Evolutionary conservation across 30 jellyfish, hydroid and myxozoan genomes (phyloP), one percentile per base, ranked within the genome.

Genomic region (Cassiopea andromeda): DNA sequence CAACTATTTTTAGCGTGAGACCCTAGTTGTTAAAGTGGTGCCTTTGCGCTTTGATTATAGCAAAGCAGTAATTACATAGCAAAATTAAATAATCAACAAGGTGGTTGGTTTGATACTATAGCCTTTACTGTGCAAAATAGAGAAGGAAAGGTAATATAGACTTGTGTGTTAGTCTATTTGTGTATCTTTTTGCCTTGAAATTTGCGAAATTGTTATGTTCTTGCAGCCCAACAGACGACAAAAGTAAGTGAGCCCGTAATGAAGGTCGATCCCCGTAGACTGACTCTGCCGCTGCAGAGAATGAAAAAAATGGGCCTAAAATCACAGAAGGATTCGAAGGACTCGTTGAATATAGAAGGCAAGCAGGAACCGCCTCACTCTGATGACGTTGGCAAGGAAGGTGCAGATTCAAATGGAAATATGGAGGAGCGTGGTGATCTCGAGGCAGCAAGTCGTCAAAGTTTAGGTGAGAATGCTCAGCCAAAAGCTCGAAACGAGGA

Each of bases 191-290:
- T 50, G 9, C 5, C 8, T 50, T 78, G 12, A 0, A 45, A 1
- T 43, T 10, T 50, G 54, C 43, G 49, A 9, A 27, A 12, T 78
- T 50, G 16, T 54, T 6, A n/a, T 2, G 16, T 46, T 47, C 49
- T 46, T 45, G 5, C 47, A 85, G 93, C 58, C 43, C 58, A 44
- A 43, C 58, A 44, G 57, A 44, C 89, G 14, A 59, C 94, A 9
- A 86, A 57, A 4, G 64, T 47, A 4, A 13, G 73, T 46, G 88
- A 67, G 46, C 57, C 88, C 38, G 3, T 86, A 54, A 77, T 72
- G 89, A 86, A 58, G 73, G 94, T 89, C 15, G 94, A 86, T 48
- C 94, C 94, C n/a, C 60, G 89, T 43, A 64, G 94, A 49, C 68
- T 86, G 16, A 86, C 94, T 8, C 89, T 86, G 5, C 94, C 94